phyloP scores from a whole-genome alignment of 2,113 vertebrate genomes.

The Taxidea taxus region DNA sequence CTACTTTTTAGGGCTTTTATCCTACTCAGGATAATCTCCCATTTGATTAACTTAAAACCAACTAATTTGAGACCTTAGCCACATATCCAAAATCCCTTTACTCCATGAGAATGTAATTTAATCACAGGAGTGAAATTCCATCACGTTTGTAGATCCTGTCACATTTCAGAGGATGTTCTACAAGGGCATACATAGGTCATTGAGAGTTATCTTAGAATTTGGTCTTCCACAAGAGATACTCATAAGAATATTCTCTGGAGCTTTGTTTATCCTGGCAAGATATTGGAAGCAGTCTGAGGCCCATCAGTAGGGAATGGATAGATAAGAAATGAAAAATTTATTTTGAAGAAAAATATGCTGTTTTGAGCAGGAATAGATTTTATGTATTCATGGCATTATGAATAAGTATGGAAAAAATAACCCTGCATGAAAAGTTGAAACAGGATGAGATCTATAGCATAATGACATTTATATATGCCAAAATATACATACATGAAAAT shows the following conservation, averaged over 20 bases:
- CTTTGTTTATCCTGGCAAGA: background rate
- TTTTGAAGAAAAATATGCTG: constrained; percentile 2
- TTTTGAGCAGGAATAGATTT: background rate
- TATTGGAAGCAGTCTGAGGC: background rate
- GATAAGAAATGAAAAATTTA: constrained; percentile 5
- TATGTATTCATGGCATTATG: background rate
- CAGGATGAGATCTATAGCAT: background rate
- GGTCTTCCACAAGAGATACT: background rate
- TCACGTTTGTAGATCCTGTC: background rate
- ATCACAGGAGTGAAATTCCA: background rate
- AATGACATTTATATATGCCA: background rate
- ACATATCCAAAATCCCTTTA: background rate
- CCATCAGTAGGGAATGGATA: background rate
- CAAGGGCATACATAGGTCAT: too few species aligned
- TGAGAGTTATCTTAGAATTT: background rate
- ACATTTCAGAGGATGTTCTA: background rate
- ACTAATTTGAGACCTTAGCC: background rate
- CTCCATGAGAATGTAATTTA: background rate
- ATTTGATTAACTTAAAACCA: background rate
- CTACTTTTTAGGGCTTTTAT: background rate
- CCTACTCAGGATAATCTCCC: background rate
- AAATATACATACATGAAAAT: background rate
- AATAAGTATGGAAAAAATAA: constrained; percentile 6
- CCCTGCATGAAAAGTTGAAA: background rate
- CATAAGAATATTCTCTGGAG: background rate